Evolutionary conservation across 2,113 vertebrate genomes (phyloP).

Genomic region (Bombycilla garrulus): DNA sequence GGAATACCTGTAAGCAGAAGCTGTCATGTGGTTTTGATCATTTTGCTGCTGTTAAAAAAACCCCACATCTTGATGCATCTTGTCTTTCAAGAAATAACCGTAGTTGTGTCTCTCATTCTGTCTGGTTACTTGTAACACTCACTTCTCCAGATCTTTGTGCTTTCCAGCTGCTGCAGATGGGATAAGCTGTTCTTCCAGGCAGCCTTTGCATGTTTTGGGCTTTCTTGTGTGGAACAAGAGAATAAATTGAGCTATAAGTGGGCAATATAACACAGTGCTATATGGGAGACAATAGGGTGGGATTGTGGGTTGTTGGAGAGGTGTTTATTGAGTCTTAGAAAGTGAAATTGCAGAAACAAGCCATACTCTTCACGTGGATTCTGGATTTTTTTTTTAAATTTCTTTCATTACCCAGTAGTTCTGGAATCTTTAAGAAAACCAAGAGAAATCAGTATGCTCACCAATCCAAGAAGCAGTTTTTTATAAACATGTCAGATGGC

Average conservation of each 20-base stretch:
- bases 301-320: background rate
- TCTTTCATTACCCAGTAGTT: background rate
- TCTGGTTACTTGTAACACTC: background rate
- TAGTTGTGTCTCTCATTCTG: constrained; percentile 29
- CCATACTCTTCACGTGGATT: background rate
- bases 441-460: background rate
- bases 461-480: background rate
- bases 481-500: background rate
- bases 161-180: background rate
- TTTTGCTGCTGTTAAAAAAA: background rate
- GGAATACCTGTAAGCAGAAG: constrained; percentile 44
- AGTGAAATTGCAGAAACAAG: background rate
- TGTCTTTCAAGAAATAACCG: constrained; percentile 20
- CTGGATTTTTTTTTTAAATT: background rate
- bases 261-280: background rate
- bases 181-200: background rate
- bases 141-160: background rate
- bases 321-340: background rate
- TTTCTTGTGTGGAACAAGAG: background rate
- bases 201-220: background rate
- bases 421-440: background rate
- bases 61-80: background rate
- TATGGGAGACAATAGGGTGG: background rate
- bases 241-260: background rate
- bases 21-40: constrained; percentile 54